phyloP scores from a whole-genome alignment of 2,797 vertebrate species.

The Cryptoblepharus egeriae region DNA sequence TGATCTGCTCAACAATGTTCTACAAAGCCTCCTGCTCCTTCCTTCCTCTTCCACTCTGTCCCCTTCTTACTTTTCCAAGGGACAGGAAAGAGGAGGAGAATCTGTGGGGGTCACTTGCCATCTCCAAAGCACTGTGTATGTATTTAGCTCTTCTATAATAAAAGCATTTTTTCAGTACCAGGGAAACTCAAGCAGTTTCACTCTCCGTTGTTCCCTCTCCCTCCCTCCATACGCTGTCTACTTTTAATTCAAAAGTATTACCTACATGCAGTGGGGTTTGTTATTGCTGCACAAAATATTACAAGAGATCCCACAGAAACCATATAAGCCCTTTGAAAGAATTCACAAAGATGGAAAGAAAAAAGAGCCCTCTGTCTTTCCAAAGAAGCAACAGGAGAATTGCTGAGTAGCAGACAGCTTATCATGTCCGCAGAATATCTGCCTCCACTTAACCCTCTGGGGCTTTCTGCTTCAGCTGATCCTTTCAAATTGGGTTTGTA shows the following conservation, averaged over 20 bases:
- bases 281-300: slow-evolving; percentile 22
- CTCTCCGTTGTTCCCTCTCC: no score
- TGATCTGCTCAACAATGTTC: no score
- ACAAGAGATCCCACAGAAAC: slow-evolving; percentile 37
- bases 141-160: no score
- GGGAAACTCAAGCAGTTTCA: no score
- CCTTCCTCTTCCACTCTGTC: no score
- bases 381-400: slow-evolving; percentile 57
- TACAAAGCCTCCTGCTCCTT: no score
- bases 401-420: slow-evolving; percentile 43
- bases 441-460: slow-evolving; percentile 84
- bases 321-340: slow-evolving; percentile 31
- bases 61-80: no score
- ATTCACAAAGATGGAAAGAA: slow-evolving; percentile 37
- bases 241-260: neutral
- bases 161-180: no score
- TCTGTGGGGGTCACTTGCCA: no score
- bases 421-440: slow-evolving; percentile 74
- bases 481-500: slow-evolving; percentile 75
- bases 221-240: no score
- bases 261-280: neutral
- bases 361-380: slow-evolving; percentile 2
- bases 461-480: slow-evolving; percentile 85
- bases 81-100: no score
- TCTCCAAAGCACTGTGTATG: no score